Evolutionary conservation across 2,113 vertebrate species (phyloP).

Genomic region (Tachysurus fulvidraco): DNA sequence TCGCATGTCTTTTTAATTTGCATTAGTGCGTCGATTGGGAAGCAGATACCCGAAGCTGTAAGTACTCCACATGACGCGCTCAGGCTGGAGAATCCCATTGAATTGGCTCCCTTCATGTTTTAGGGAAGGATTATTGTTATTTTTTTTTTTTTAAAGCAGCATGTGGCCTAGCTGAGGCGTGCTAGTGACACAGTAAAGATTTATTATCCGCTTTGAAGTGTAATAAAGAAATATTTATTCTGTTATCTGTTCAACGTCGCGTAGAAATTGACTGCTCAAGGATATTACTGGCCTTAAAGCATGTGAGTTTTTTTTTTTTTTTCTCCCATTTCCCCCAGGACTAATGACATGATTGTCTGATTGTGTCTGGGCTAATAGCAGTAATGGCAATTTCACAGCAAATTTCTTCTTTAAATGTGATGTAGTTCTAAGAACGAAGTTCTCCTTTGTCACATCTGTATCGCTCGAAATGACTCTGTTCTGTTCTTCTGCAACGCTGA

Average conservation of each 20-base stretch:
- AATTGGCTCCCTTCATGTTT: neutral
- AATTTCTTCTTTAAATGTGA: neutral
- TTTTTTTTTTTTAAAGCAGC: neutral
- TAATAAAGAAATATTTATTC: neutral
- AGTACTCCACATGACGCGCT: constrained; percentile 52
- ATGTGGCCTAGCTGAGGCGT: constrained; percentile 2
- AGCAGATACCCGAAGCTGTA: constrained; percentile 48
- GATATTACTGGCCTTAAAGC: neutral
- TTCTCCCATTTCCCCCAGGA: neutral
- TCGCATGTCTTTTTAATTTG: constrained; percentile 22
- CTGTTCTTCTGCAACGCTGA: neutral
- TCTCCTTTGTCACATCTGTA: neutral
- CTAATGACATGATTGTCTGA: neutral
- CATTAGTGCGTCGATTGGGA: constrained; percentile 52
- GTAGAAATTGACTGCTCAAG: neutral
- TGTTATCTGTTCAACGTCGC: neutral
- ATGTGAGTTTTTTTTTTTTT: neutral
- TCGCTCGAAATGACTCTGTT: neutral
- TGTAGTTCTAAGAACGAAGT: neutral
- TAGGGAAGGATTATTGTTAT: neutral
- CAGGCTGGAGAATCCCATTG: neutral
- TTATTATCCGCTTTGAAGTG: neutral
- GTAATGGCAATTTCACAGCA: neutral
- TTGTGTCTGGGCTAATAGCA: neutral
- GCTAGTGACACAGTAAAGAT: neutral